These are phyloP conservation scores for Trinectes maculatus DNA, from an alignment of 2,113 vertebrate genomes.

Conservation along the genomic window DNA sequence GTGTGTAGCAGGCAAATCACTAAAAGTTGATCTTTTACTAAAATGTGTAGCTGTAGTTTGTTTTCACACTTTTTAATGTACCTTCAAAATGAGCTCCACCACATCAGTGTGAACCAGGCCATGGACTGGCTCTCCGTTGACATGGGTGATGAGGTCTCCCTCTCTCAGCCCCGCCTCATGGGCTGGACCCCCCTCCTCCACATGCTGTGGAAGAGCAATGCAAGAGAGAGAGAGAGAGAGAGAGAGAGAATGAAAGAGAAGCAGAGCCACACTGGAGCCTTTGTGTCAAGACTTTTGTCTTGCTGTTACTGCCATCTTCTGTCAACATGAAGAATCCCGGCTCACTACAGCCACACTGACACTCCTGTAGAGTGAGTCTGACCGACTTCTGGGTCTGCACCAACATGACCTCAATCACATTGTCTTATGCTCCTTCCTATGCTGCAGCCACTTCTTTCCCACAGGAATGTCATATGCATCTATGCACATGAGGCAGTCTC, in stretches of 20 bases:
- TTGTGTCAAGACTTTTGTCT: background rate
- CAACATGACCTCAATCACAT: too few relatives aligned
- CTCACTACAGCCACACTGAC: background rate
- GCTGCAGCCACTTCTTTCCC: too few relatives aligned
- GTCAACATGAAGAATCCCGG: conserved; percentile 28
- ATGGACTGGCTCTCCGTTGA: conserved; percentile 95
- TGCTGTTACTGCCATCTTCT: conserved; percentile 47
- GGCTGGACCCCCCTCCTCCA: conserved; percentile 92
- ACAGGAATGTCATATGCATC: too few relatives aligned
- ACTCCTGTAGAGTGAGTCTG: background rate
- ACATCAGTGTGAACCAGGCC: conserved; percentile 97
- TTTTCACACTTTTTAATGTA: conserved; percentile 41
- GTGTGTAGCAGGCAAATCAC: background rate
- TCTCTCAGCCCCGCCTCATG: conserved; percentile 91
- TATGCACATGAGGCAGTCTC: too few relatives aligned
- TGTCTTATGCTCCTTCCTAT: too few relatives aligned
- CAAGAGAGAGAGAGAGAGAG: background rate
- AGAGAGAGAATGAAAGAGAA: background rate
- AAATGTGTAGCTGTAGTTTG: too few relatives aligned
- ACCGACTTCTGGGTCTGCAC: too few relatives aligned
- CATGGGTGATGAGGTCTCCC: conserved; percentile 96
- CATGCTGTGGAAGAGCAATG: conserved; percentile 82
- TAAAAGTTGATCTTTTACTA: too few relatives aligned
- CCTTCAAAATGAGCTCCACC: conserved; percentile 97
- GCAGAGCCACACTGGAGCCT: conserved; percentile 9